Evolutionary conservation across 2,797 vertebrate species (phyloP).

Genomic region (Chaunax sp.): DNA sequence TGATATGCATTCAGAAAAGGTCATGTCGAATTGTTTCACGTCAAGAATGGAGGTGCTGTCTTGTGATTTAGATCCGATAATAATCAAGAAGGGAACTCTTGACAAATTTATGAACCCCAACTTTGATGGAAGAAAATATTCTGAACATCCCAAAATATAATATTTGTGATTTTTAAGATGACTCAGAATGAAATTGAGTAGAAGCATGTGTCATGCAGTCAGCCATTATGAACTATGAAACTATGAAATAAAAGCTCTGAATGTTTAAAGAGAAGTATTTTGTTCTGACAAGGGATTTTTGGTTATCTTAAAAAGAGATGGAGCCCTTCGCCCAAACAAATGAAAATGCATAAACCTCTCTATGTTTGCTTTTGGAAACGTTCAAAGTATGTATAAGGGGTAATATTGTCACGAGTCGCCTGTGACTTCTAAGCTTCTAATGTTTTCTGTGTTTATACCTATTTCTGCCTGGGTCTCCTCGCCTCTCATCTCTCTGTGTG

Average conservation of each 20-base stretch:
- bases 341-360: too few species aligned
- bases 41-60: neutral
- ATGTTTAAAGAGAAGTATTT: neutral
- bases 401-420: too few species aligned
- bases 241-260: constrained; percentile 4
- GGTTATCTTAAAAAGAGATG: too few species aligned
- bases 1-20: constrained; percentile 28
- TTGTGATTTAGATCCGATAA: constrained; percentile 20
- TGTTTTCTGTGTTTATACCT: too few species aligned
- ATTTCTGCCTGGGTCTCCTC: too few species aligned
- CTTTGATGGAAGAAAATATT: constrained; percentile 20
- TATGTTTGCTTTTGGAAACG: too few species aligned
- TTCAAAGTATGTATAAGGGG: too few species aligned
- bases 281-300: too few species aligned
- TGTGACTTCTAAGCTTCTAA: too few species aligned
- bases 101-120: constrained; percentile 28
- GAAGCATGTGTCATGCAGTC: neutral
- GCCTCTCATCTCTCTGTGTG: too few species aligned
- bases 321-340: too few species aligned
- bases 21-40: constrained; percentile 5
- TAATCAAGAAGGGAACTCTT: constrained; percentile 10
- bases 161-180: constrained; percentile 10
- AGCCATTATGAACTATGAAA: neutral
- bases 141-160: neutral
- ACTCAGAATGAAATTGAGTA: neutral